phyloP scores from a whole-genome alignment of 2,797 vertebrate species.

The Cossypha caffra region DNA sequence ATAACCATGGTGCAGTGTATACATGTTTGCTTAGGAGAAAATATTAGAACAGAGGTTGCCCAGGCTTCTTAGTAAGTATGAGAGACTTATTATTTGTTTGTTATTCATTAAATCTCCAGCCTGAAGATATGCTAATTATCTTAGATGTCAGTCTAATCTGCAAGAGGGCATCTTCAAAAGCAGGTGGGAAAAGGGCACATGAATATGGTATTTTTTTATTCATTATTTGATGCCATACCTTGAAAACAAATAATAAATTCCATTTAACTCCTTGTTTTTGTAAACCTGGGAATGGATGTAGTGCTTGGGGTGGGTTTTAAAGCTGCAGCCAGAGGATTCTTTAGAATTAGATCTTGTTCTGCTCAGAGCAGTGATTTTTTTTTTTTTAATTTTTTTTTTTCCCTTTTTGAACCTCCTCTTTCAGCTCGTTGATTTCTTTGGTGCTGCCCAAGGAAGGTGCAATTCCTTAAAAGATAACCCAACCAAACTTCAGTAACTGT shows the following conservation, averaged over 20 bases:
- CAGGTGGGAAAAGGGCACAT: not conserved
- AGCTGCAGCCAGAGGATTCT: not conserved
- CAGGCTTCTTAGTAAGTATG: not conserved
- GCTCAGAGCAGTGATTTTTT: not conserved
- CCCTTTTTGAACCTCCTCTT: not conserved
- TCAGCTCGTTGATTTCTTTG: not conserved
- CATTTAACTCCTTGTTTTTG: not conserved
- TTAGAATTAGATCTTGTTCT: not conserved
- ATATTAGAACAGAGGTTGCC: not conserved
- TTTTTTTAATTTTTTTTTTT: not conserved
- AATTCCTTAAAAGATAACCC: not conserved
- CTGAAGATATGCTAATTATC: not conserved
- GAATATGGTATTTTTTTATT: not conserved
- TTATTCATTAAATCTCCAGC: slow-evolving; percentile 9
- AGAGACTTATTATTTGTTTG: not conserved
- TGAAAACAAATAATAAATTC: slow-evolving; percentile 13
- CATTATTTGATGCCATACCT: not conserved
- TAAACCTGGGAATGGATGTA: not conserved
- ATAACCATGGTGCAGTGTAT: not conserved
- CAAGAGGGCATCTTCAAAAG: slow-evolving; percentile 18
- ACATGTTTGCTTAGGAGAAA: not conserved
- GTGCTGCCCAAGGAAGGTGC: not conserved
- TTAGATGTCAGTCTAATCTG: not conserved
- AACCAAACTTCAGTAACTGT: not conserved
- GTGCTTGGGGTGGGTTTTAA: not conserved